These are phyloP conservation scores for Periophthalmus modestus DNA, from an alignment of 2,113 vertebrate genomes.

Conservation along the genomic window DNA sequence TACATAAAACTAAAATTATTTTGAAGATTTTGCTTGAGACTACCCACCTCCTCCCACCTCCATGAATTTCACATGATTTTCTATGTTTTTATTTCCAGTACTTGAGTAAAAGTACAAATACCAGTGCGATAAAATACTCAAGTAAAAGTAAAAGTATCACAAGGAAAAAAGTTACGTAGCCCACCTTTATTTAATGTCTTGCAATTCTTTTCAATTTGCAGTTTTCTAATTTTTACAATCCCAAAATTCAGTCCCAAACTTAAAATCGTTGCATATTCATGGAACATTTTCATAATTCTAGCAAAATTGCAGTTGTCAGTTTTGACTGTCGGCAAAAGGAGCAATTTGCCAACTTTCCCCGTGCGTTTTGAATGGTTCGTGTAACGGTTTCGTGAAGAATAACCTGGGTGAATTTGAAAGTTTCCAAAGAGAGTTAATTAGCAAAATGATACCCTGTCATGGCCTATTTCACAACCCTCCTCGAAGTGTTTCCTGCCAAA, in stretches of 20 bases:
- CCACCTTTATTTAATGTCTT: neutral
- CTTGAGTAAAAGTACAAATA: no score
- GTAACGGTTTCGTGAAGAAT: neutral
- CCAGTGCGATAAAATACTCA: no score
- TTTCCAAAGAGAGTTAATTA: slow-evolving; percentile 6
- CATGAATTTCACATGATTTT: no score
- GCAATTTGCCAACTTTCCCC: neutral
- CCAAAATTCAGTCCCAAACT: neutral
- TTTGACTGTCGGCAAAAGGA: neutral
- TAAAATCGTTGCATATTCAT: neutral
- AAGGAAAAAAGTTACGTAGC: neutral
- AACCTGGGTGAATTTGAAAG: neutral
- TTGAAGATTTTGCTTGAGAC: no score
- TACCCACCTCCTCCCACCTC: no score
- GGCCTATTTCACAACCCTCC: neutral
- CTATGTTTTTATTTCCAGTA: no score
- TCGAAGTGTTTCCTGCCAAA: neutral
- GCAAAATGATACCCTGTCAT: slow-evolving; percentile 2
- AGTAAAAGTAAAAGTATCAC: no score
- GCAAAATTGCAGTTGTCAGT: neutral
- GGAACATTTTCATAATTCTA: neutral
- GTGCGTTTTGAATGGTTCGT: neutral
- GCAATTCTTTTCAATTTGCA: neutral
- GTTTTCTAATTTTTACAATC: neutral
- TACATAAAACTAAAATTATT: neutral